Evolutionary conservation across 2,797 vertebrate genomes (phyloP), one percentile per base, ranked within the genome.

Genomic region (Amphiprion clarkii): DNA sequence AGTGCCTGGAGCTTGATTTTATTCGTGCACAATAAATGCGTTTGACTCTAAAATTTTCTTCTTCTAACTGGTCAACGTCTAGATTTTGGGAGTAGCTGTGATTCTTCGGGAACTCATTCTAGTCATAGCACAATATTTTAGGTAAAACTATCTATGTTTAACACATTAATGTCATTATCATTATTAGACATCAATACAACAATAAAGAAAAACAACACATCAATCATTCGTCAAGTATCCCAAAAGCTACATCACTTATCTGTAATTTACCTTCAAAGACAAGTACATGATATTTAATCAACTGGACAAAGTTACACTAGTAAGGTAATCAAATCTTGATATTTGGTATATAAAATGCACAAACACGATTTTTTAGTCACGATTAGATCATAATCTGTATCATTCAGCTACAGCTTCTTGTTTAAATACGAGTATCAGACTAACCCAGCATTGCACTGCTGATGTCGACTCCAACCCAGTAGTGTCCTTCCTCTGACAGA

Each of bases 391-490:
- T 7, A n/a, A 3, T 27, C 0, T 0, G 9, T 12, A 21, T 42
- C 6, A 9, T 36, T n/a, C 14, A 57, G 13, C 40, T 56, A 0
- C 16, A 9, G 13, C 12, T 58, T 40, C 17, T 17, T 25, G 21
- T 56, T 25, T 16, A 7, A 66, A 33, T 29, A 6, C 23, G 2
- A 1, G 5, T 8, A 11, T 67, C 17, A 61, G 17, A 90, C 92
- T 76, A 71, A 99, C 98, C 96, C 64, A 99, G 82, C 98, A 99
- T 99, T 70, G 97, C 96, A 0, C 94, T 87, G 85, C 98, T 99
- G 92, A 99, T 98, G 91, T 99, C 98, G 1, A 99, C 78, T 55
- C 98, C 98, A 5, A 99, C 94, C 98, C 98, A 99, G 67, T 91
- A 93, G 88, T 99, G 98, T 1, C 98, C 97, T 44, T 97, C 95